phyloP scores from a whole-genome alignment of 2,797 vertebrate genomes.

The Anabas testudineus region DNA sequence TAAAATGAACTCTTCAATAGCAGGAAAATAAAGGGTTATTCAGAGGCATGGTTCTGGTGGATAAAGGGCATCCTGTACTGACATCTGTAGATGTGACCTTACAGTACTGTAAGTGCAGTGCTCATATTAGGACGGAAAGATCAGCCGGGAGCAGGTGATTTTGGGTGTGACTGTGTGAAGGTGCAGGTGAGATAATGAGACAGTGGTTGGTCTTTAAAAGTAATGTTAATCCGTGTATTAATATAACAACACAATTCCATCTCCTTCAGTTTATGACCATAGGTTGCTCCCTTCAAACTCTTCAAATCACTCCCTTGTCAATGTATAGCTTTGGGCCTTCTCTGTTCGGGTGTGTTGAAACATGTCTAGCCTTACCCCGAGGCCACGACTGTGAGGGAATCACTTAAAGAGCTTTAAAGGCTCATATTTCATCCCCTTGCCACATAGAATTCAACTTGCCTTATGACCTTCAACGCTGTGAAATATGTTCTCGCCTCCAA shows the following conservation, averaged over 20 bases:
- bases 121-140: slow-evolving; percentile 15
- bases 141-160: slow-evolving; percentile 36
- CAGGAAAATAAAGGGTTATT: slow-evolving; percentile 51
- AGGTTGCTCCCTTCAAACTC: slow-evolving; percentile 40
- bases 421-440: slow-evolving; percentile 76
- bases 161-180: slow-evolving; percentile 9
- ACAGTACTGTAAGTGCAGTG: neutral
- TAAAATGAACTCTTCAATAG: slow-evolving; percentile 54
- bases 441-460: slow-evolving; percentile 73
- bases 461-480: slow-evolving; percentile 76
- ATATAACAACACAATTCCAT: slow-evolving; percentile 11
- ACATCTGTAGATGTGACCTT: slow-evolving; percentile 22
- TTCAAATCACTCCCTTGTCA: slow-evolving; percentile 63
- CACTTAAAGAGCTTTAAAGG: slow-evolving; percentile 80
- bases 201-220: neutral
- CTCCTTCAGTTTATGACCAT: slow-evolving; percentile 47
- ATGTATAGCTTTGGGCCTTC: slow-evolving; percentile 49
- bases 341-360: slow-evolving; percentile 72
- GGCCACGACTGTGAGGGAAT: slow-evolving; percentile 76
- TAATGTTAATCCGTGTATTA: neutral
- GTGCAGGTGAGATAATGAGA: neutral
- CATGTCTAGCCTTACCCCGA: slow-evolving; percentile 72
- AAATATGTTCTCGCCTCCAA: slow-evolving; percentile 83
- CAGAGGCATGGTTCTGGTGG: slow-evolving; percentile 36
- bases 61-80: slow-evolving; percentile 36